These are phyloP conservation scores for Calliopum simillimum DNA, from an alignment of 2,888 invertebrate species.

Conservation along the genomic window DNA sequence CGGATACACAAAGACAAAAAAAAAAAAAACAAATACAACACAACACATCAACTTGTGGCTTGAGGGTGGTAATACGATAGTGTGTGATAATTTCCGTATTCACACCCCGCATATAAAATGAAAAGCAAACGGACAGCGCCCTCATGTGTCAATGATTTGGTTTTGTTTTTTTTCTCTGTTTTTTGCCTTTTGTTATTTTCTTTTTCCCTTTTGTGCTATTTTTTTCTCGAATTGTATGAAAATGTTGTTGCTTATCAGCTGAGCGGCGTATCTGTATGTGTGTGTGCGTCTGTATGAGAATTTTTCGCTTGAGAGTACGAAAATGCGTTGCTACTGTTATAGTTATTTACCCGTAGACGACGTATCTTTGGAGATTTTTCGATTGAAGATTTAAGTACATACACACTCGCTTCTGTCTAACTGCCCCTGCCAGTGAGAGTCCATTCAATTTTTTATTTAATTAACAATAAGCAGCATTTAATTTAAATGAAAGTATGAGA, in stretches of 20 bases:
- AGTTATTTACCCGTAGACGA: no score
- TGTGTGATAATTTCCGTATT: conserved; percentile 26
- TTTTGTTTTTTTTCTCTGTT: conserved; percentile 3
- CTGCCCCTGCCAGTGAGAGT: no score
- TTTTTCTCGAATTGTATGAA: neutral
- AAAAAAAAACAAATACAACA: neutral
- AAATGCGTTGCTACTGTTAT: no score
- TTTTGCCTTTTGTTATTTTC: conserved; percentile 15
- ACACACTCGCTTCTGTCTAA: no score
- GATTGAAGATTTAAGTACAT: no score
- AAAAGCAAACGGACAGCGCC: neutral
- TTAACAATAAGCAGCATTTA: no score
- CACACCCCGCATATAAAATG: conserved; percentile 28
- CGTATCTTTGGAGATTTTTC: no score
- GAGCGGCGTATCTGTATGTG: conserved; percentile 21
- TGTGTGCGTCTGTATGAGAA: conserved; percentile 2
- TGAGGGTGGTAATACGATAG: conserved; percentile 3
- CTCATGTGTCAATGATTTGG: conserved; percentile 13
- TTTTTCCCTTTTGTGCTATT: conserved; percentile 10
- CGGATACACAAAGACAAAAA: neutral
- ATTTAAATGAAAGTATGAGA: no score
- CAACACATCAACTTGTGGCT: neutral
- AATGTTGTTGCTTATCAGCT: conserved; percentile 17
- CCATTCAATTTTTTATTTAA: no score
- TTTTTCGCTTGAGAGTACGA: no score